Evolutionary conservation across 2,797 vertebrate genomes (phyloP).

Genomic region (Notoglanidium macrostoma): DNA sequence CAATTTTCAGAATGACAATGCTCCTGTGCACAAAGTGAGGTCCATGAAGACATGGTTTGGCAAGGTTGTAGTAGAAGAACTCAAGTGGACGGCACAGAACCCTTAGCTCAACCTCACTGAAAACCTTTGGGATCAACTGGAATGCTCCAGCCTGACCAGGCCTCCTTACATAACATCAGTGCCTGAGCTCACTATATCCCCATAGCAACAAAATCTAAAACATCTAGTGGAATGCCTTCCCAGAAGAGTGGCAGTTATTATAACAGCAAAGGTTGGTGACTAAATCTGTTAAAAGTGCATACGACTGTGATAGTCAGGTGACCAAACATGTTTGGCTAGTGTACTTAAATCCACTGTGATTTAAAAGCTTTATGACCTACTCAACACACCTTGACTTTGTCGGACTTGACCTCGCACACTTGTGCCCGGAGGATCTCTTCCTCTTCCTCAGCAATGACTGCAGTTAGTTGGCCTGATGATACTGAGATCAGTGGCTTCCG

Average conservation of each 20-base stretch:
- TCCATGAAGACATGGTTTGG: neutral
- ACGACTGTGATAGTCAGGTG: neutral
- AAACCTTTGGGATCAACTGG: neutral
- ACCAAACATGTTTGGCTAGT: neutral
- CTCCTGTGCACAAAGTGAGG: neutral
- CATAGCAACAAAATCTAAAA: neutral
- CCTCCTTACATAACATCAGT: neutral
- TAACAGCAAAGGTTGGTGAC: neutral
- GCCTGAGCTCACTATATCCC: neutral
- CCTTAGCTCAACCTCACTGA: neutral
- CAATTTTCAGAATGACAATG: neutral
- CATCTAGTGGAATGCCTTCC: neutral
- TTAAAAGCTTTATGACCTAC: constrained; percentile 42
- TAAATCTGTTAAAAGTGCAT: neutral
- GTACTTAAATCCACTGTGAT: neutral
- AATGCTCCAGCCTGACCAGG: neutral
- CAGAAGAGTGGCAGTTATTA: neutral
- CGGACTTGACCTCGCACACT: constrained; percentile 78
- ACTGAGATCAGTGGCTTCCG: constrained; percentile 67
- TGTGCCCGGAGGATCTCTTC: constrained; percentile 88
- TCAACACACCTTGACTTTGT: constrained; percentile 82
- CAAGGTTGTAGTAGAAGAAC: no score
- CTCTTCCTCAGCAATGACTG: constrained; percentile 86
- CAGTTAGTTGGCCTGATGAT: constrained; percentile 82
- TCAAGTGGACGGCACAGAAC: no score